A percentile compares a stretch with the other conserved stretches of the same genome.
phyloP scores from a whole-genome alignment of 1,140 invertebrate species.

The Brachionus rotundiformis region DNA sequence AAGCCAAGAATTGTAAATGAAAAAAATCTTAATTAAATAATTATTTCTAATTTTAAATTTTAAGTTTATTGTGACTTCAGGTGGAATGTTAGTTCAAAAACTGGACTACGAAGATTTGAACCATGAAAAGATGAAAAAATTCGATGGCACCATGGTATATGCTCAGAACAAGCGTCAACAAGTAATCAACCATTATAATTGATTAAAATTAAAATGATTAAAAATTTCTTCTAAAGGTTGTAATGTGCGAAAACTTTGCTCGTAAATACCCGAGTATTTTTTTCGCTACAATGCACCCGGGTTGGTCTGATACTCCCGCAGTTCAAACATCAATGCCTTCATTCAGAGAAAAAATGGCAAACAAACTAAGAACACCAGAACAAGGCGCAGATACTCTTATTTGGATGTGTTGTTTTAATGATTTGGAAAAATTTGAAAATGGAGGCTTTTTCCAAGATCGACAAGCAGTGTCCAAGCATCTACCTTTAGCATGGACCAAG shows the following conservation, averaged over 20 bases:
- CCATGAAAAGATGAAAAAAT: slow-evolving; percentile 62
- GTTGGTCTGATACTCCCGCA: slow-evolving; percentile 67
- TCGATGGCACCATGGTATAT: slow-evolving; percentile 66
- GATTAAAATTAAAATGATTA: not conserved
- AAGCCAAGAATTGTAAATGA: slow-evolving; percentile 59
- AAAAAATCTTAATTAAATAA: not conserved
- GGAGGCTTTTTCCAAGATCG: slow-evolving; percentile 67
- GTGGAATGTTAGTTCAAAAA: slow-evolving; percentile 66
- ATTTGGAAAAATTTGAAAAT: slow-evolving; percentile 57
- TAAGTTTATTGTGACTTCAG: slow-evolving; percentile 66
- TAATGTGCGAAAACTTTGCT: slow-evolving; percentile 66
- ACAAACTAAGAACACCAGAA: slow-evolving; percentile 62
- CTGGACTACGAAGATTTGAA: slow-evolving; percentile 65
- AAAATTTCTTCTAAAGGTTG: slow-evolving; percentile 54
- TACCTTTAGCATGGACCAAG: slow-evolving; percentile 61
- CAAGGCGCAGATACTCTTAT: slow-evolving; percentile 67
- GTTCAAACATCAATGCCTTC: slow-evolving; percentile 64
- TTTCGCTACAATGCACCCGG: slow-evolving; percentile 67
- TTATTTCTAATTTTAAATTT: slow-evolving; percentile 54
- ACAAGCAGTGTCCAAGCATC: slow-evolving; percentile 56
- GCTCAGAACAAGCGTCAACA: slow-evolving; percentile 68
- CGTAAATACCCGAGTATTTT: slow-evolving; percentile 63
- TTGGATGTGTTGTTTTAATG: slow-evolving; percentile 63
- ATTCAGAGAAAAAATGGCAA: slow-evolving; percentile 66
- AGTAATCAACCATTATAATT: slow-evolving; percentile 4